A percentile compares a stretch with the other conserved stretches of the same genome.
phyloP scores from a whole-genome alignment of 2,888 invertebrate species.

The Netelia fuscicornis region DNA sequence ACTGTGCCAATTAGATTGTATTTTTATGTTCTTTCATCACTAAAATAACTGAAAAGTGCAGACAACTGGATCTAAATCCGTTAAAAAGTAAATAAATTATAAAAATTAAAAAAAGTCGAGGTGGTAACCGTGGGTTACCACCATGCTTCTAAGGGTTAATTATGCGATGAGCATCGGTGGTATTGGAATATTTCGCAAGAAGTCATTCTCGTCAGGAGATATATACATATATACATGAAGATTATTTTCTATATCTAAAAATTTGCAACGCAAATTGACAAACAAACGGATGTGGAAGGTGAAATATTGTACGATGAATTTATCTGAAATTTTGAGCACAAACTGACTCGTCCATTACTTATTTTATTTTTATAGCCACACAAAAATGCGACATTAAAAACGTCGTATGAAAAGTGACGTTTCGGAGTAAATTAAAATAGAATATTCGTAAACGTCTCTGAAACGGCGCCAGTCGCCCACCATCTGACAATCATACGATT shows the following conservation, averaged over 20 bases:
- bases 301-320: background rate
- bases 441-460: background rate
- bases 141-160: too few relatives aligned
- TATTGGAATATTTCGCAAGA: background rate
- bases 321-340: background rate
- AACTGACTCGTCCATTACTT: background rate
- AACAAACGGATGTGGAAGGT: background rate
- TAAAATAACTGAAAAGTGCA: too few relatives aligned
- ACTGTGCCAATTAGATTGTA: too few relatives aligned
- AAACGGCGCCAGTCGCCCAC: background rate
- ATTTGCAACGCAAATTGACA: background rate
- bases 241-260: background rate
- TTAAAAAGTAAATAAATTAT: too few relatives aligned
- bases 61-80: too few relatives aligned
- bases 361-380: background rate
- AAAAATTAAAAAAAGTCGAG: too few relatives aligned
- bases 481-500: slow-evolving; percentile 8
- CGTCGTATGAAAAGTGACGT: background rate
- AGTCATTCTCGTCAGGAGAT: background rate
- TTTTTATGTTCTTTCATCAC: too few relatives aligned
- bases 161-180: too few relatives aligned
- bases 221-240: background rate
- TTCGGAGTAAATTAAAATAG: background rate
- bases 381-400: background rate
- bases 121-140: too few relatives aligned